Percentiles rank a stretch among this genome's conserved stretches.
Conservation (phyloP, 2,888 invertebrate species). For the Orthosia cruda region DNA sequence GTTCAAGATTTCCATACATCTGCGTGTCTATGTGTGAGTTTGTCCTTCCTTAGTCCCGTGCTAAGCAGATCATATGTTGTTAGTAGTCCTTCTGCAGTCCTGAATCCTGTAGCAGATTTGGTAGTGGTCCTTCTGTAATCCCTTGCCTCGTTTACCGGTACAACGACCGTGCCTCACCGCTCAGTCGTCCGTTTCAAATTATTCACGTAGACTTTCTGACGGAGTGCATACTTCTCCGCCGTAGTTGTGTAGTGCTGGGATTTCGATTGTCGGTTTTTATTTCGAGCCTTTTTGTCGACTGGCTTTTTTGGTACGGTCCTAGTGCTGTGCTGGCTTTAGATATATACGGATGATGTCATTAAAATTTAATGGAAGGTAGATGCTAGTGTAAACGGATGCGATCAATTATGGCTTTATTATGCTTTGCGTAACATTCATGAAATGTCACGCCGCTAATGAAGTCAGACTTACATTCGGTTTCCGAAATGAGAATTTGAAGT, state of each 20-base stretch:
- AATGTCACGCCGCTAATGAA: background rate
- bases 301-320: constrained; percentile 7
- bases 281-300: constrained; percentile 25
- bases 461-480: too few species aligned
- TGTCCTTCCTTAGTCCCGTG: constrained; percentile 38
- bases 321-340: constrained; percentile 24
- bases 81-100: constrained; percentile 47
- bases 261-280: constrained; percentile 54
- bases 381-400: background rate
- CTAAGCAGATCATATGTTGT: background rate
- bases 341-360: background rate
- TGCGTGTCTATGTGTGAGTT: background rate
- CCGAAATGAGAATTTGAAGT: too few species aligned
- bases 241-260: constrained; percentile 64
- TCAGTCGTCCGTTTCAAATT: constrained; percentile 75
- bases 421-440: background rate
- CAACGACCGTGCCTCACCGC: constrained; percentile 55
- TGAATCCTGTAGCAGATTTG: background rate
- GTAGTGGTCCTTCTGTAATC: constrained; percentile 47
- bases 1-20: background rate
- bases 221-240: constrained; percentile 74
- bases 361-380: background rate
- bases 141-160: constrained; percentile 19
- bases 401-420: background rate
- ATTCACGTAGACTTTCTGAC: constrained; percentile 82